These are phyloP conservation scores for Pterocles burchelli DNA, from an alignment of 2,113 vertebrate genomes.

Conservation along the genomic window DNA sequence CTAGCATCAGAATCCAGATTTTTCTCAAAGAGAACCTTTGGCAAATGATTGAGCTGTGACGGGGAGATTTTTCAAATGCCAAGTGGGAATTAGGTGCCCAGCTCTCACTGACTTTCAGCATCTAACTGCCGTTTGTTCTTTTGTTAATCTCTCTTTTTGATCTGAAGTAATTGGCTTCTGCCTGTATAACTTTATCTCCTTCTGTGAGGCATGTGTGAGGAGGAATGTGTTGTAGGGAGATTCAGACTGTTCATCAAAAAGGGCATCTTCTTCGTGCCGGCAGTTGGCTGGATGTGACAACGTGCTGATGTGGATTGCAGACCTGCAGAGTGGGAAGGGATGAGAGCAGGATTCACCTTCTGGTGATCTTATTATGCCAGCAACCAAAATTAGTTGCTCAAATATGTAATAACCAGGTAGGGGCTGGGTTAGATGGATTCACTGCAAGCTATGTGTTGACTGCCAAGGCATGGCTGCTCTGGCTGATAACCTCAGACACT, in stretches of 20 bases:
- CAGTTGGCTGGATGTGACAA: not conserved
- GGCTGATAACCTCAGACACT: accelerated
- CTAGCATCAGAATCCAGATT: not conserved
- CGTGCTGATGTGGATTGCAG: not conserved
- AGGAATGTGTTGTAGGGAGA: not conserved
- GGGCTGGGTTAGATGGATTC: not conserved
- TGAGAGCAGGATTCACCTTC: not conserved
- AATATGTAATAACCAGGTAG: not conserved
- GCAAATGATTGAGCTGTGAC: not conserved
- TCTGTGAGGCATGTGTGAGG: not conserved
- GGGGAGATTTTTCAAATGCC: not conserved
- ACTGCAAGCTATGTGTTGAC: not conserved
- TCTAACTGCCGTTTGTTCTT: not conserved
- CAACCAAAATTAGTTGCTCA: not conserved
- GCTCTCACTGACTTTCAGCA: not conserved
- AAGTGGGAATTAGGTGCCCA: not conserved
- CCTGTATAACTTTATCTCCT: not conserved
- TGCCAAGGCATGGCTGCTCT: not conserved
- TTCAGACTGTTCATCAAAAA: not conserved
- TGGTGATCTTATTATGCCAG: not conserved
- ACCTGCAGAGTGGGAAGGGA: not conserved
- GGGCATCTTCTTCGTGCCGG: not conserved
- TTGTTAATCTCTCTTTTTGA: not conserved
- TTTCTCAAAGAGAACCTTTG: not conserved
- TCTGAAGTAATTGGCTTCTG: not conserved